Conservation (phyloP, 2,113 vertebrate species). For the Herpailurus yagouaroundi region DNA sequence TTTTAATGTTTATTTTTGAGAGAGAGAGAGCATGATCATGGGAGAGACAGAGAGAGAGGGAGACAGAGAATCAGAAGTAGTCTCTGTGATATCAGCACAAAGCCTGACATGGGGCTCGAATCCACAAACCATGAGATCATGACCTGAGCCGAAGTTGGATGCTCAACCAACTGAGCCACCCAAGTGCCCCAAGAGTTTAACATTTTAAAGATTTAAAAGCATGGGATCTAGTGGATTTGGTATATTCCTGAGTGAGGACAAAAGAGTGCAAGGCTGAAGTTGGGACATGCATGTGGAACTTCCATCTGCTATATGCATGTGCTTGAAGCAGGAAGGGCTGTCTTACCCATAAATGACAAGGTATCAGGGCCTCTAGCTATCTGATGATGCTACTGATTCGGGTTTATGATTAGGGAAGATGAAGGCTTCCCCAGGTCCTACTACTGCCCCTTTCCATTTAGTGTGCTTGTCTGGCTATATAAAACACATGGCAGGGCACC, state of each 20-base stretch:
- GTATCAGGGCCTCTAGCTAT: not conserved
- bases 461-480: not conserved
- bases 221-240: not conserved
- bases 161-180: too few species aligned
- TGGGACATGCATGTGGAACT: not conserved
- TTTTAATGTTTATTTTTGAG: too few species aligned
- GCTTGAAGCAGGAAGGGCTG: not conserved
- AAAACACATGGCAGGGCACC: not conserved
- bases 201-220: slow-evolving; percentile 26
- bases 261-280: not conserved
- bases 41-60: too few species aligned
- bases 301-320: not conserved
- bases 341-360: not conserved
- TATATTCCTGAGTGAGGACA: not conserved
- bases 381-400: not conserved
- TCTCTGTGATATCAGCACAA: too few species aligned
- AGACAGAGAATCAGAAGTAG: too few species aligned
- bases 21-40: too few species aligned
- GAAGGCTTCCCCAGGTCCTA: not conserved
- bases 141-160: too few species aligned
- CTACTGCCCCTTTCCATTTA: not conserved
- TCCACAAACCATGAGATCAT: too few species aligned
- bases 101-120: too few species aligned
- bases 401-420: not conserved
- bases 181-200: not conserved